Evolutionary conservation across 1,140 invertebrate species (phyloP), one percentile per base, ranked within the genome.

Genomic region (Drosophila aff.): DNA sequence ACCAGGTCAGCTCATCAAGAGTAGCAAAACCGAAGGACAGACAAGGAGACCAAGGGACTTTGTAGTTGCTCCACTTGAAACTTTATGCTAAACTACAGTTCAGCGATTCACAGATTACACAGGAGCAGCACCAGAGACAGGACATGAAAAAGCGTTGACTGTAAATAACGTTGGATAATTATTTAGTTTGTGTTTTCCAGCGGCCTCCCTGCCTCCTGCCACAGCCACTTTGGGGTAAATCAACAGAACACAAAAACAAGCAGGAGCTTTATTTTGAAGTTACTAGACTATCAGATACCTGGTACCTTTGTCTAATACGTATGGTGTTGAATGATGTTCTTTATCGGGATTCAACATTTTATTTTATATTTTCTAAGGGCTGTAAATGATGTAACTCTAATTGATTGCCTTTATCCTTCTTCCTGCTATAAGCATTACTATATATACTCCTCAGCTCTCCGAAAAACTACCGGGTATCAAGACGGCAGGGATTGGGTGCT

Each of bases 141-240:
- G 41, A 58, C 55, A 67, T 68, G 78, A 62, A 76, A 71, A 75
- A 87, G 81, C 85, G 85, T 76, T 69, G 86, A 90, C 81, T 90
- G 85, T 89, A 90, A 89, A 90, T 89, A 90, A 89, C 90, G 85
- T 82, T 76, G 58, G 81, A 90, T 89, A 89, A 89, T 89, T 89
- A 90, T 90, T 89, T 89, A 87, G 84, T 89, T 89, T 90, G 57
- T 50, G 57, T 57, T 57, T 49, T 26, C 26, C 58, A 10, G n/a
- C 23, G 4, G 53, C 38, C 16, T 13, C 38, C 63, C 61, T 18
- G 2, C 52, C 61, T 73, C 46, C 13, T 26, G 23, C 47, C 21
- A 28, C 16, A 52, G 75, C 46, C 71, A 77, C 75, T 87, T 86
- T 66, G 75, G 66, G 59, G 58, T 75, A 75, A 79, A 82, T 82